phyloP scores from a whole-genome alignment of 2,888 invertebrate genomes.

The Strigamia crassipes region DNA sequence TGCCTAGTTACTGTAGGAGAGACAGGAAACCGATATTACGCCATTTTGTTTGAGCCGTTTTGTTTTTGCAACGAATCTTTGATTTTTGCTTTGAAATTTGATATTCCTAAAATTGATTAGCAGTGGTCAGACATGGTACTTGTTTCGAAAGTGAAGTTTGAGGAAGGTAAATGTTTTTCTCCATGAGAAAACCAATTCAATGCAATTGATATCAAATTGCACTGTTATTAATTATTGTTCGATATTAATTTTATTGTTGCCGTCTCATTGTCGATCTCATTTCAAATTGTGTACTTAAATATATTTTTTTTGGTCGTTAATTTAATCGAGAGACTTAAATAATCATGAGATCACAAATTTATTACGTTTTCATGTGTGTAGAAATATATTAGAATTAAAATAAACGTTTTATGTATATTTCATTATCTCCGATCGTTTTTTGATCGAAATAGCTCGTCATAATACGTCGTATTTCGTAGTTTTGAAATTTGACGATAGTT shows the following conservation, averaged over 20 bases:
- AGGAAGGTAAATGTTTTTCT: slow-evolving; percentile 28
- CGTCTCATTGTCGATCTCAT: background rate
- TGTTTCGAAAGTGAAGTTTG: background rate
- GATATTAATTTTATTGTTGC: slow-evolving; percentile 11
- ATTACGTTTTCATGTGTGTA: slow-evolving; percentile 1
- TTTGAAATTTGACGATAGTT: background rate
- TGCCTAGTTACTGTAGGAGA: too few relatives aligned
- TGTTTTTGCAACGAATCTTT: background rate
- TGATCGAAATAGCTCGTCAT: too few relatives aligned
- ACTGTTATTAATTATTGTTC: background rate
- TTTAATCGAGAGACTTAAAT: slow-evolving; percentile 13
- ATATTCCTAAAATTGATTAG: background rate
- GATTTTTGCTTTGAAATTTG: background rate
- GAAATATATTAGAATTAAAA: background rate
- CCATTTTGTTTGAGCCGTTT: too few relatives aligned
- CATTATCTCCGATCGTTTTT: background rate
- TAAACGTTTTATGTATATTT: slow-evolving; percentile 2
- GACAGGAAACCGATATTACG: too few relatives aligned
- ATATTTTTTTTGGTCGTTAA: background rate
- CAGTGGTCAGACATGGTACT: background rate
- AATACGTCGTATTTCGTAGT: too few relatives aligned
- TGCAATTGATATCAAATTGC: slow-evolving; percentile 25
- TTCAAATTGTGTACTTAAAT: background rate
- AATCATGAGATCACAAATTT: slow-evolving; percentile 4
- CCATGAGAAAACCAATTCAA: slow-evolving; percentile 39